phyloP scores from a whole-genome alignment of 2,888 invertebrate genomes.

The Euspilapteryx auroguttella region DNA sequence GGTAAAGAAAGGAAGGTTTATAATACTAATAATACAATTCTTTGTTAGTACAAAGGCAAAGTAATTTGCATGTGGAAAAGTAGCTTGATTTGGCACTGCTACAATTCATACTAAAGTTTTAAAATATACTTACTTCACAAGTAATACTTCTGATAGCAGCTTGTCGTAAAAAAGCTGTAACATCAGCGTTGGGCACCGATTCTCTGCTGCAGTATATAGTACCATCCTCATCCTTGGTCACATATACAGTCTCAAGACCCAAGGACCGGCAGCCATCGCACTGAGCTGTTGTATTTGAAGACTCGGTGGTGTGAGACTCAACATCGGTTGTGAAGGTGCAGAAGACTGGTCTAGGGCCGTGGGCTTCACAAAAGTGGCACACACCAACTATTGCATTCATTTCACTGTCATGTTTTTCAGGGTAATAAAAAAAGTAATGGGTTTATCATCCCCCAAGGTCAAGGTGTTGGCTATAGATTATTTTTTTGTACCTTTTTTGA shows the following conservation, averaged over 20 bases:
- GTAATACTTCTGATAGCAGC: slow-evolving; percentile 85
- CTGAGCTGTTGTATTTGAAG: slow-evolving; percentile 32
- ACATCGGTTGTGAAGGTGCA: slow-evolving; percentile 81
- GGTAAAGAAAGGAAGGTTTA: too few relatives aligned
- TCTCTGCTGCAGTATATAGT: slow-evolving; percentile 77
- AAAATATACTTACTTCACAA: slow-evolving; percentile 82
- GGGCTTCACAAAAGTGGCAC: slow-evolving; percentile 94
- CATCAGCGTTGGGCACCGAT: slow-evolving; percentile 71
- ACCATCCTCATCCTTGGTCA: slow-evolving; percentile 68
- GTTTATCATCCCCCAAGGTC: too few relatives aligned
- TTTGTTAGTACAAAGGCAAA: too few relatives aligned
- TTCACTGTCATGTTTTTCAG: too few relatives aligned
- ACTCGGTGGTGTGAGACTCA: slow-evolving; percentile 34
- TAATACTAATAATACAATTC: too few relatives aligned
- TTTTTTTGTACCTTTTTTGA: too few relatives aligned
- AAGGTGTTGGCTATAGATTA: too few relatives aligned
- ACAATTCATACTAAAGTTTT: too few relatives aligned
- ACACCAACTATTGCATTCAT: slow-evolving; percentile 89
- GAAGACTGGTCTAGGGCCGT: slow-evolving; percentile 89
- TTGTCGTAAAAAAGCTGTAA: slow-evolving; percentile 75
- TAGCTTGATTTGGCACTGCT: too few relatives aligned
- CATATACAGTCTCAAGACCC: slow-evolving; percentile 63
- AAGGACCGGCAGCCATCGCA: slow-evolving; percentile 69
- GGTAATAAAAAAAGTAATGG: too few relatives aligned
- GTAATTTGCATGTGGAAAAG: too few relatives aligned